Percentiles rank a stretch among this genome's conserved stretches.
phyloP scores from a whole-genome alignment of 2,888 invertebrate genomes.

The Torymus auratus region DNA sequence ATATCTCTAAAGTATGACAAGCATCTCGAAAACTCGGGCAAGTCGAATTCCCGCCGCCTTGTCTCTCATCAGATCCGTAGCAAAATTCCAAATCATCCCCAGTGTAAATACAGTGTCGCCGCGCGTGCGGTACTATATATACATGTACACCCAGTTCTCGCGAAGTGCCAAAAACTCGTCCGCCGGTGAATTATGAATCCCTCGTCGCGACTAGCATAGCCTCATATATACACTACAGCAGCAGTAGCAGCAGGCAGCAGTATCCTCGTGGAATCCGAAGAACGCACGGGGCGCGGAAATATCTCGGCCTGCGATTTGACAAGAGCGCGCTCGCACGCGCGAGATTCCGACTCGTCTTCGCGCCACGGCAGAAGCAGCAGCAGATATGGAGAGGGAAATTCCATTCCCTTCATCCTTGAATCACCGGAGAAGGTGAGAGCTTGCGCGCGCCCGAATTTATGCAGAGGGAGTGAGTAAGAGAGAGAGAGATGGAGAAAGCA shows the following conservation, averaged over 20 bases:
- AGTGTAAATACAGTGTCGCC: too few relatives aligned
- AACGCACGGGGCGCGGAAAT: slow-evolving; percentile 40
- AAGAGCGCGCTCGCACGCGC: slow-evolving; percentile 31
- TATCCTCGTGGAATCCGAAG: slow-evolving; percentile 28
- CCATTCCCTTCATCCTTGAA: slow-evolving; percentile 33
- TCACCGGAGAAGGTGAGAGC: neutral
- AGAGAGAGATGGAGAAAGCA: neutral
- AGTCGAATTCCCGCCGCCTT: too few relatives aligned
- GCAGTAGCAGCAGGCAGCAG: neutral
- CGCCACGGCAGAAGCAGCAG: neutral
- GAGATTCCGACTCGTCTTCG: slow-evolving; percentile 40
- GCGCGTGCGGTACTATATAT: too few relatives aligned
- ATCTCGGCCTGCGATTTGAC: slow-evolving; percentile 47
- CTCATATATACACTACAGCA: neutral
- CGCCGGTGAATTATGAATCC: slow-evolving; percentile 26
- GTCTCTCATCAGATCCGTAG: too few relatives aligned
- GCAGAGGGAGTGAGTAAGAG: neutral
- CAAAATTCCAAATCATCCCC: too few relatives aligned
- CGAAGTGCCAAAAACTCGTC: neutral
- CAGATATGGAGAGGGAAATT: slow-evolving; percentile 12
- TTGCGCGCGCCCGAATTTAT: too few relatives aligned
- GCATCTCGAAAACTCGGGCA: too few relatives aligned
- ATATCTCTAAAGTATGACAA: too few relatives aligned
- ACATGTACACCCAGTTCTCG: neutral
- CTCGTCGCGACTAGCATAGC: neutral